These are phyloP conservation scores for Macrotis lagotis DNA, from an alignment of 2,113 vertebrate genomes.

Conservation along the genomic window DNA sequence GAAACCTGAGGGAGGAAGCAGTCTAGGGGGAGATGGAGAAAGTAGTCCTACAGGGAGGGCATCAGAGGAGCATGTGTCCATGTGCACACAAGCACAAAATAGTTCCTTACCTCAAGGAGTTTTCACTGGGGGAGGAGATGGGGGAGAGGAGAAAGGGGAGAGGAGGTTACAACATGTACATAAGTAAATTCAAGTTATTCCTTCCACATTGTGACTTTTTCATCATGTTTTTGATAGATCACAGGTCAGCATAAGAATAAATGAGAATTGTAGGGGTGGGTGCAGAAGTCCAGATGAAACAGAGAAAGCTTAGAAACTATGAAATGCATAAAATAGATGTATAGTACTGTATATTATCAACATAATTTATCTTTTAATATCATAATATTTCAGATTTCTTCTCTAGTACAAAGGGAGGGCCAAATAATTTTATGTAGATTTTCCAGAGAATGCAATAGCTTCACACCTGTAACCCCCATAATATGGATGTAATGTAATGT, in stretches of 20 bases:
- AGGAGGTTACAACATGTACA: neutral
- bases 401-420: neutral
- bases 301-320: neutral
- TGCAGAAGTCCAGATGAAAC: neutral
- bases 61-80: too few species aligned
- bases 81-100: neutral
- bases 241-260: neutral
- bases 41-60: neutral
- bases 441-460: neutral
- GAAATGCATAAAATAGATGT: neutral
- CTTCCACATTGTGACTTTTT: neutral
- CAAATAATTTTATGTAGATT: neutral
- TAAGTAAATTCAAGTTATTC: neutral
- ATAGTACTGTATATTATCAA: neutral
- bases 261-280: neutral
- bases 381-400: neutral
- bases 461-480: too few species aligned
- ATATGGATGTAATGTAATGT: too few species aligned
- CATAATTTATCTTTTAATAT: neutral
- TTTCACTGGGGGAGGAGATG: constrained; percentile 4
- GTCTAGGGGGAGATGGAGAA: neutral
- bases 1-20: neutral
- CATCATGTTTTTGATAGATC: neutral
- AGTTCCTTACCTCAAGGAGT: constrained; percentile 14
- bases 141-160: too few species aligned